Evolutionary conservation across 2,113 vertebrate species (phyloP), one percentile per base, ranked within the genome.

Genomic region (Heteronetta atricapilla): DNA sequence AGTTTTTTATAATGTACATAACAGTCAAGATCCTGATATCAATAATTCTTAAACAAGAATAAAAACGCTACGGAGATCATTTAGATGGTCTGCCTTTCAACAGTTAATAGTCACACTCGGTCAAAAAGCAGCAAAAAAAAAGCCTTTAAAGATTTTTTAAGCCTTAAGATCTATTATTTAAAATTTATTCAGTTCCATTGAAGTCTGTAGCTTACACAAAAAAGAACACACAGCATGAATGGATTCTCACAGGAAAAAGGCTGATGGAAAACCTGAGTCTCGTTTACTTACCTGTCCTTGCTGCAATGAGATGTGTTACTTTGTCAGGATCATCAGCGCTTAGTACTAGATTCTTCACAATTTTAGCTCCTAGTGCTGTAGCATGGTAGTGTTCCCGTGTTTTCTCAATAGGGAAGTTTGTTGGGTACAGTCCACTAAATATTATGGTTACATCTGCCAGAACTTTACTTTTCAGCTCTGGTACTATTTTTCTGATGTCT

Each of bases 391-490:
- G 98, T 92, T 99, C 99, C 5, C 99, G 98, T 10, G 99, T 99
- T 93, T 98, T 98, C 95, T 99, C 99, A 94, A 99, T 98, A 2
- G 99, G 98, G 90, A 99, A 99, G 95, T 99, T 99, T 21, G 99
- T 99, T 3, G 99, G 99, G 95, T 99, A 99, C 15, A 99, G 98
- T 46, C 99, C 99, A 2, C 99, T 99, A 97, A 99, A 99, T 60
- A 98, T 98, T 15, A 99, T 94, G 8, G 93, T 98, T 4, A 98
- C 98, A 8, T 98, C 98, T 4, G 98, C 98, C 89, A 99, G 97
- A 17, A 99, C 98, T 68, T 98, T 98, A 94, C 98, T 97, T 96
- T 99, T 99, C 63, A 99, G 97, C 96, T 99, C 99, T 0, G 99
- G 99, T 33, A 99, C 99, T 11, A 99, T 99, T 95, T 97, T 99